These are phyloP conservation scores for Apocheima hispidaria DNA, from an alignment of 2,888 invertebrate genomes.

Conservation along the genomic window DNA sequence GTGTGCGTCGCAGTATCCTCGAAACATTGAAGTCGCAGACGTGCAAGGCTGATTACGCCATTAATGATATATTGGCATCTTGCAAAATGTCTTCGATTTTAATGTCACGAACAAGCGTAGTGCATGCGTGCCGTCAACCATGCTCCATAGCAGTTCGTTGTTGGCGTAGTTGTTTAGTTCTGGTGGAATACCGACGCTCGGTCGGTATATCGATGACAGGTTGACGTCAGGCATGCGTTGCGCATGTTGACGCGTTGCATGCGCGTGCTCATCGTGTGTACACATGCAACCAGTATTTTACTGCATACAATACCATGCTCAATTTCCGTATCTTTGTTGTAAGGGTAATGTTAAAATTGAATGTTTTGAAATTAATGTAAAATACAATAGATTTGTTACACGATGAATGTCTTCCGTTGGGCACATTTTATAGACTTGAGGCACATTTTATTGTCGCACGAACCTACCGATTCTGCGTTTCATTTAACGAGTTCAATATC, in stretches of 20 bases:
- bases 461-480: conserved; percentile 57
- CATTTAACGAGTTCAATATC: conserved; percentile 52
- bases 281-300: conserved; percentile 70
- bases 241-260: conserved; percentile 13
- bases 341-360: conserved; percentile 77
- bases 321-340: conserved; percentile 83
- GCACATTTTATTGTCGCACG: conserved; percentile 80
- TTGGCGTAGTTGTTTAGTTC: background rate
- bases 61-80: conserved; percentile 33
- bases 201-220: background rate
- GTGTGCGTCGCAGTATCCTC: conserved; percentile 52
- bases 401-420: conserved; percentile 86
- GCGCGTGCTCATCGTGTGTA: conserved; percentile 40
- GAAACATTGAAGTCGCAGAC: conserved; percentile 58
- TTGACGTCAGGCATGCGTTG: conserved; percentile 14
- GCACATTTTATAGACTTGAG: conserved; percentile 80
- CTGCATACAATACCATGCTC: conserved; percentile 78
- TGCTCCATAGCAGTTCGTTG: conserved; percentile 46
- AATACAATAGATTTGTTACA: conserved; percentile 96
- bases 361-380: conserved; percentile 73
- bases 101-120: conserved; percentile 57
- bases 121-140: conserved; percentile 56
- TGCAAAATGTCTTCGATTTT: conserved; percentile 58
- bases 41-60: conserved; percentile 43
- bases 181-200: background rate